These are phyloP conservation scores for Anarrhichthys ocellatus DNA, from an alignment of 2,113 vertebrate genomes.

Conservation along the genomic window DNA sequence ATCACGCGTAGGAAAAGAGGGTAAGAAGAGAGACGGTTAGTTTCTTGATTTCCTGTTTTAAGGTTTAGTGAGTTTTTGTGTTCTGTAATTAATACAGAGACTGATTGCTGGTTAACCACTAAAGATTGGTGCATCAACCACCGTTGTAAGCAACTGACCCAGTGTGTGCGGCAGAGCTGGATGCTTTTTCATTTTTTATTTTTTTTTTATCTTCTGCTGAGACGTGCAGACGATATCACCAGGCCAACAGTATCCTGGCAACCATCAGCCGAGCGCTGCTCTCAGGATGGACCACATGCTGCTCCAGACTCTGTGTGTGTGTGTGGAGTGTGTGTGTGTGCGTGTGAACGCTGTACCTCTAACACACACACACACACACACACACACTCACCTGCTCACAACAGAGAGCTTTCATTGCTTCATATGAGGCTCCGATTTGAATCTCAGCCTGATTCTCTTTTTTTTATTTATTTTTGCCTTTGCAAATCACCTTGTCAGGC, in stretches of 20 bases:
- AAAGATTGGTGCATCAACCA: constrained; percentile 16
- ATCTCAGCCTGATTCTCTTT: constrained; percentile 27
- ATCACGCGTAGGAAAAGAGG: constrained; percentile 30
- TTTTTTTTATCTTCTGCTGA: constrained; percentile 56
- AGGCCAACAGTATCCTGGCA: constrained; percentile 82
- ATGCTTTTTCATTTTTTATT: not conserved
- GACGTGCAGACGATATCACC: constrained; percentile 69
- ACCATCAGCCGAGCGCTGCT: constrained; percentile 73
- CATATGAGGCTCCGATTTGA: not conserved
- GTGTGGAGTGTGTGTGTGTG: constrained; percentile 28
- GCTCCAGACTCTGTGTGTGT: constrained; percentile 50
- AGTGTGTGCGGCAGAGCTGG: constrained; percentile 31
- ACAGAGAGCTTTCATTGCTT: constrained; percentile 46
- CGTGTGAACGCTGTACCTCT: not conserved
- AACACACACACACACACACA: constrained; percentile 21
- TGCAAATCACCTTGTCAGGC: constrained; percentile 57
- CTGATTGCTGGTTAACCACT: not conserved
- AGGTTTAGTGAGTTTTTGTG: not conserved
- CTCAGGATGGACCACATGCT: constrained; percentile 69
- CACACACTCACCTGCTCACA: constrained; percentile 17
- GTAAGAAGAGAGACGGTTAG: constrained; percentile 46
- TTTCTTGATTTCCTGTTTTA: constrained; percentile 5
- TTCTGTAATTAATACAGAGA: not conserved
- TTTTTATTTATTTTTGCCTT: constrained; percentile 17
- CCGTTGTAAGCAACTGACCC: constrained; percentile 12